phyloP scores from a whole-genome alignment of 2,888 invertebrate genomes.

The Lycia hirtaria region DNA sequence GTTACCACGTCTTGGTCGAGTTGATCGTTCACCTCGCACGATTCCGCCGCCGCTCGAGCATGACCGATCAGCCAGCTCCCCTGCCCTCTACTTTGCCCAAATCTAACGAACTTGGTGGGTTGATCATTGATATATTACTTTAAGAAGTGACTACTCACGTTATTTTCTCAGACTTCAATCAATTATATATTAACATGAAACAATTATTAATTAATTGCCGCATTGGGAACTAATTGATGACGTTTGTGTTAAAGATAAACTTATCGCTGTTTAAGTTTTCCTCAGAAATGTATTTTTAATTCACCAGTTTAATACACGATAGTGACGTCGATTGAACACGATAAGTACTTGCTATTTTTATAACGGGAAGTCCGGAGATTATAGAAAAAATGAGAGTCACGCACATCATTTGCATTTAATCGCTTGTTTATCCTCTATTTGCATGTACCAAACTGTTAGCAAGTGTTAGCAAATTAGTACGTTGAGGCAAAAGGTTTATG shows the following conservation, averaged over 20 bases:
- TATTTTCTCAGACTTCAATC: conserved; percentile 2
- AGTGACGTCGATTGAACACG: conserved; percentile 5
- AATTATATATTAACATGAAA: background rate
- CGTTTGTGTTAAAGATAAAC: background rate
- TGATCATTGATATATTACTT: conserved; percentile 20
- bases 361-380: conserved; percentile 42
- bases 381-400: conserved; percentile 35
- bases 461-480: conserved; percentile 16
- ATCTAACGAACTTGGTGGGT: conserved; percentile 28
- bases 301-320: background rate
- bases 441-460: conserved; percentile 18
- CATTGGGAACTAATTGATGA: conserved; percentile 23
- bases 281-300: background rate
- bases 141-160: background rate
- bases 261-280: background rate
- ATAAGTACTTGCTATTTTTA: conserved; percentile 22
- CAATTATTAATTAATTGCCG: conserved; percentile 1
- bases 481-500: background rate
- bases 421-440: conserved; percentile 35
- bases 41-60: conserved; percentile 37
- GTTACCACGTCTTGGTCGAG: conserved; percentile 37
- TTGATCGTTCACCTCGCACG: conserved; percentile 44
- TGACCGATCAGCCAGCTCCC: conserved; percentile 25
- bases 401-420: conserved; percentile 43
- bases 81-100: conserved; percentile 21